Evolutionary conservation across 1,140 invertebrate species (phyloP).

Genomic region (Apis florea): DNA sequence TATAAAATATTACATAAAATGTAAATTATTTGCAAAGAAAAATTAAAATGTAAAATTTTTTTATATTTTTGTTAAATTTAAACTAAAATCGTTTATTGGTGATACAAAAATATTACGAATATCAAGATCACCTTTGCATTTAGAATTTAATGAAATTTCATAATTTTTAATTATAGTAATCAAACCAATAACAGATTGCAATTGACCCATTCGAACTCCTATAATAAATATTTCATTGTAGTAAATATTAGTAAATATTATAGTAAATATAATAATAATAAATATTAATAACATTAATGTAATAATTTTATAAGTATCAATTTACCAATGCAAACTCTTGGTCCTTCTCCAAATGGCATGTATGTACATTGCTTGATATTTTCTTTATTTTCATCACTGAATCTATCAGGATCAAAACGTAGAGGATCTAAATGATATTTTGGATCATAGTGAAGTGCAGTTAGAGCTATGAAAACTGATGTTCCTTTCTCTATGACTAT

Average conservation of each 20-base stretch:
- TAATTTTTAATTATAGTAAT: conserved; percentile 78
- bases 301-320: conserved; percentile 9
- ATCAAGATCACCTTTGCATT: conserved; percentile 46
- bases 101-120: conserved; percentile 54
- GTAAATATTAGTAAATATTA: neutral
- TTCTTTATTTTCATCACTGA: conserved; percentile 69
- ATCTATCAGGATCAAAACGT: conserved; percentile 80
- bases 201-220: conserved; percentile 83
- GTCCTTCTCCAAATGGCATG: conserved; percentile 71
- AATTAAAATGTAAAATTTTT: no score
- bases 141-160: conserved; percentile 73
- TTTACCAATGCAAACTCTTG: conserved; percentile 69
- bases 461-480: conserved; percentile 60
- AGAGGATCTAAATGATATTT: conserved; percentile 77
- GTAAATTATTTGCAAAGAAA: no score
- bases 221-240: conserved; percentile 35
- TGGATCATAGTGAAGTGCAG: conserved; percentile 75
- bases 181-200: conserved; percentile 84
- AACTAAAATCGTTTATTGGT: conserved; percentile 30
- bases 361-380: conserved; percentile 58
- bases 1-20: no score
- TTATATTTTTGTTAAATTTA: conserved; percentile 61
- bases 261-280: neutral
- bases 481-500: conserved; percentile 74
- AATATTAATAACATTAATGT: conserved; percentile 1